Evolutionary conservation across 1,140 invertebrate species (phyloP), one percentile per base, ranked within the genome.

Genomic region (Acromyrmex echinatior): DNA sequence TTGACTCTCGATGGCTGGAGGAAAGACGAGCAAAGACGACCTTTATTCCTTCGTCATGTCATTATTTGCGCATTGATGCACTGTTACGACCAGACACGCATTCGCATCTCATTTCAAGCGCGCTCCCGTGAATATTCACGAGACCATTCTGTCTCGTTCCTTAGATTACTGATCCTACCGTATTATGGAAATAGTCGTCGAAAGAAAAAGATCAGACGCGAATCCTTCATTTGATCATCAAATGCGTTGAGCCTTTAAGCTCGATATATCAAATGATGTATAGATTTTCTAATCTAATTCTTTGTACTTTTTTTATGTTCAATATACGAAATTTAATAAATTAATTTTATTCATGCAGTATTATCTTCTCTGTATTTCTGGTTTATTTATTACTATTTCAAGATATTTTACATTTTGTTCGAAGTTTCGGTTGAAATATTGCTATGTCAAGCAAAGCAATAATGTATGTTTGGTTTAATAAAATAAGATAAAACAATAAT

Each of bases 41-140:
- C 80, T 94, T 94, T 93, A 94, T 94, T 94, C 81, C 91, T 90
- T 86, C 91, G 51, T 90, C 91, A 91, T 94, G 93, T 94, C 94
- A 94, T 94, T 94, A 94, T 94, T 93, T 93, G 93, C 93, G 92
- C 92, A 94, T 94, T 94, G 94, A 74, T 93, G 93, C 93, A 92
- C 91, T 93, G 86, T 93, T 93, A 94, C 92, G 92, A 93, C 91
- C 89, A 88, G 87, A 91, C 91, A 89, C 88, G 90, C 85, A 87
- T 92, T 89, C 63, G 58, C 78, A 56, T 58, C 73, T 49, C 51
- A 74, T 78, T 63, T 87, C 56, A 39, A 74, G 45, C 45, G 51
- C 70, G 58, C 78, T 89, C 88, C 86, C 84, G 89, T 93, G 92
- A 93, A 94, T 93, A 93, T 94, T 93, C 93, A 94, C 89, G 90